Evolutionary conservation across 53 echinoderm and acorn worm species (phyloP), one percentile per base, ranked within the genome.

Genomic region (Holothuria leucospilota): DNA sequence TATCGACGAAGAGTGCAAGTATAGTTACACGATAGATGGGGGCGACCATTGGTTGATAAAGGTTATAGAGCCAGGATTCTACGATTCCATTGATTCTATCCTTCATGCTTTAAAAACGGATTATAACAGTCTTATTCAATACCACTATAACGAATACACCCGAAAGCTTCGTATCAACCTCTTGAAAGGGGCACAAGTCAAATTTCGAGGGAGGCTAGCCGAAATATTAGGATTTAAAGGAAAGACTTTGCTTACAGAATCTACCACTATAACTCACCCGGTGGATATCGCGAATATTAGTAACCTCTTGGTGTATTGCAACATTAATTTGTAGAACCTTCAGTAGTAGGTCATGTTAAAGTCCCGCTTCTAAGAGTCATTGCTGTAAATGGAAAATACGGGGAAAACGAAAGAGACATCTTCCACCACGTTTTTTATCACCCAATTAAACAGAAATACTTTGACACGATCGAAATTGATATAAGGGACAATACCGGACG

Each of bases 351-450:
- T 75, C 59, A 89, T 21, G 89, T 91, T 52, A 72, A 82, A 0
- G 42, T 92, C 0, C 92, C 92, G 59, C 92, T 89, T 1, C 82
- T 89, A 4, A 86, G 89, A 39, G 82, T 82, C 11, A 89, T 82
- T 56, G 83, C 86, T 24, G 84, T 81, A 27, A 61, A 87, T 10
- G 86, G 91, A 1, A 82, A 91, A 46, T 88, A 63, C 77, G 82
- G 77, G 8, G 34, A 34, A 34, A 34, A 34, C 34, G 3, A 34
- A 34, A 34, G 34, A 34, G 34, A 34, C 34, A 34, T 34, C 34
- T 34, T 34, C 34, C 34, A 34, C 34, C 34, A 34, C 34, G 34
- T 34, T 1, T 34, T 34, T 34, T 34, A 34, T 34, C 34, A 34
- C 34, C 34, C 34, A 34, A 3, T 1, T 34, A 34, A 34, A 34